Percentiles rank a stretch among this genome's conserved stretches.
Evolutionary conservation across 2,888 invertebrate genomes (phyloP).

Genomic region (Eupithecia subfuscata): DNA sequence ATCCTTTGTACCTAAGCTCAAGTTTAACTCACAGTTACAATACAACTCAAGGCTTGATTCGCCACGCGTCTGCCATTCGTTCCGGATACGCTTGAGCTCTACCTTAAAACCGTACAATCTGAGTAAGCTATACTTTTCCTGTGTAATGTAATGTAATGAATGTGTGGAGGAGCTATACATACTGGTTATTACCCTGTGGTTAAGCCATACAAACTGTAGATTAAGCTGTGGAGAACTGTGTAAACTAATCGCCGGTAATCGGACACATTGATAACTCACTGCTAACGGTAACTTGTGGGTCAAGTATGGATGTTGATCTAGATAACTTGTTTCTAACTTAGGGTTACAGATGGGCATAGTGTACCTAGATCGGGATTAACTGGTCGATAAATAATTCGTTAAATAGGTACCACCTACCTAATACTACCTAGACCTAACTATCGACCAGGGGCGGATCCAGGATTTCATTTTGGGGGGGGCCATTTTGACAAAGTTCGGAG

Average conservation of each 20-base stretch:
- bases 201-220: constrained; percentile 15
- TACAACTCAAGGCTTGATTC: constrained; percentile 59
- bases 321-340: constrained; percentile 37
- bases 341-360: constrained; percentile 28
- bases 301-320: constrained; percentile 33
- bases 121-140: constrained; percentile 11
- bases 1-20: constrained; percentile 16
- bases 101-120: constrained; percentile 45
- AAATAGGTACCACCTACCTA: too few species aligned
- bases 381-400: too few species aligned
- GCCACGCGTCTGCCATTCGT: constrained; percentile 66
- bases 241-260: constrained; percentile 42
- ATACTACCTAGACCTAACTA: too few species aligned
- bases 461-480: too few species aligned
- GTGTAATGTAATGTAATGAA: too few species aligned
- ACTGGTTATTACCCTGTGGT: constrained; percentile 4
- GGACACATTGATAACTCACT: constrained; percentile 41
- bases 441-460: too few species aligned
- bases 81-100: constrained; percentile 55
- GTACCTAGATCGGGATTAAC: neutral
- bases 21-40: constrained; percentile 38
- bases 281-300: constrained; percentile 31
- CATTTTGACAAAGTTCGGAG: too few species aligned
- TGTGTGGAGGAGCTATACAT: neutral
- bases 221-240: constrained; percentile 17